Evolutionary conservation across 2,113 vertebrate species (phyloP).

Genomic region (Eurypyga helias): DNA sequence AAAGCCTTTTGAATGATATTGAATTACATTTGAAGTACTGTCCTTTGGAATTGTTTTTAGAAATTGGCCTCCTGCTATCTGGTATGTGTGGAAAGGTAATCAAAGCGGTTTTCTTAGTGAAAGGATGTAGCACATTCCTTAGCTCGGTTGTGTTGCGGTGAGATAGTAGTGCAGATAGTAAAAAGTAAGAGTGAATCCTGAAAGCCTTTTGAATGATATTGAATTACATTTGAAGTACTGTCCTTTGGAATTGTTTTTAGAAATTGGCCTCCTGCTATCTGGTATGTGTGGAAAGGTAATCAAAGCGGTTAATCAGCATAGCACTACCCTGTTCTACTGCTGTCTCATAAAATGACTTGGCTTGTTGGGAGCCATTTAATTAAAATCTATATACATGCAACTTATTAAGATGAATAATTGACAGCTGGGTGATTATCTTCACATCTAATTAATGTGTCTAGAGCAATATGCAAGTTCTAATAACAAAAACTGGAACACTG

Average conservation of each 20-base stretch:
- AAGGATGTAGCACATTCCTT: neutral
- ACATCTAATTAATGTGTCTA: neutral
- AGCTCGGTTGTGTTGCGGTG: neutral
- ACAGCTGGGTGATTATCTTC: neutral
- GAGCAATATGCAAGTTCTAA: neutral
- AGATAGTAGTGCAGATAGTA: neutral
- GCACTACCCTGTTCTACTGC: neutral
- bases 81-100: neutral
- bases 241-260: neutral
- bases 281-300: neutral
- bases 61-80: neutral
- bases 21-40: neutral
- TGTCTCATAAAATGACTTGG: neutral
- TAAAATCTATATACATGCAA: neutral
- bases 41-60: neutral
- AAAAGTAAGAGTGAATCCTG: neutral
- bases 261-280: neutral
- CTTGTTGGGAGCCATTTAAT: constrained; percentile 1
- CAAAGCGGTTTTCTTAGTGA: neutral
- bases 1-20: neutral
- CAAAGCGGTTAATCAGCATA: neutral
- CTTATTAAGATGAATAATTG: neutral
- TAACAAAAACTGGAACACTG: neutral
- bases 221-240: neutral
- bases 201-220: neutral